Conservation (phyloP, 2,888 invertebrate genomes). For the Deilephila elpenor region DNA sequence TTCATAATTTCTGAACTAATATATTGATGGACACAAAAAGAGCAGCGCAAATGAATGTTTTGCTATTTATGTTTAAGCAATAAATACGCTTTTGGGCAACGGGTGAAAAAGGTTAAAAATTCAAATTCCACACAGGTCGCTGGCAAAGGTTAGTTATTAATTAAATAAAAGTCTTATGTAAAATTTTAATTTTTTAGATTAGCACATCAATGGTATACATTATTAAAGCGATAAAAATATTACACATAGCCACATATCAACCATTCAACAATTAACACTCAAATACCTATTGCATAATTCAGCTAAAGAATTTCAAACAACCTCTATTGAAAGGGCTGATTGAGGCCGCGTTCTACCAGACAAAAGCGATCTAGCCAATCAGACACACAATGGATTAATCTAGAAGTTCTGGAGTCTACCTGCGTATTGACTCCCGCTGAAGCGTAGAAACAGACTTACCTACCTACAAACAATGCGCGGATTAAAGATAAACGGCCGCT, state of each 20-base stretch:
- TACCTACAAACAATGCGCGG: neutral
- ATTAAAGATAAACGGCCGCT: neutral
- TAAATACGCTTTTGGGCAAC: too few species aligned
- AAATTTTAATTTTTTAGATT: too few species aligned
- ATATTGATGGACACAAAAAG: too few species aligned
- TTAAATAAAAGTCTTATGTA: too few species aligned
- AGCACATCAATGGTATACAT: too few species aligned
- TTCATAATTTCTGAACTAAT: too few species aligned
- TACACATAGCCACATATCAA: neutral
- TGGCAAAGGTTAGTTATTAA: too few species aligned
- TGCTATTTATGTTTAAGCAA: too few species aligned
- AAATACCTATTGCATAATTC: conserved; percentile 16
- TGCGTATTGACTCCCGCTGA: conserved; percentile 9
- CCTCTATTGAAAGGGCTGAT: conserved; percentile 11
- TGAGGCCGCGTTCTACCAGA: neutral
- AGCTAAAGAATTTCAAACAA: conserved; percentile 21
- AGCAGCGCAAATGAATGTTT: too few species aligned
- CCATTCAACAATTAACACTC: neutral
- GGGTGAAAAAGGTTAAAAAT: too few species aligned
- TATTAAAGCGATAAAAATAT: too few species aligned
- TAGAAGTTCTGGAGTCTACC: conserved; percentile 25
- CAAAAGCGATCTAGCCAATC: conserved; percentile 30
- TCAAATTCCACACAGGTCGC: too few species aligned
- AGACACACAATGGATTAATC: conserved; percentile 31
- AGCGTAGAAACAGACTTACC: conserved; percentile 11